Evolutionary conservation across 2,797 vertebrate species (phyloP).

Genomic region (Lacerta viridis): DNA sequence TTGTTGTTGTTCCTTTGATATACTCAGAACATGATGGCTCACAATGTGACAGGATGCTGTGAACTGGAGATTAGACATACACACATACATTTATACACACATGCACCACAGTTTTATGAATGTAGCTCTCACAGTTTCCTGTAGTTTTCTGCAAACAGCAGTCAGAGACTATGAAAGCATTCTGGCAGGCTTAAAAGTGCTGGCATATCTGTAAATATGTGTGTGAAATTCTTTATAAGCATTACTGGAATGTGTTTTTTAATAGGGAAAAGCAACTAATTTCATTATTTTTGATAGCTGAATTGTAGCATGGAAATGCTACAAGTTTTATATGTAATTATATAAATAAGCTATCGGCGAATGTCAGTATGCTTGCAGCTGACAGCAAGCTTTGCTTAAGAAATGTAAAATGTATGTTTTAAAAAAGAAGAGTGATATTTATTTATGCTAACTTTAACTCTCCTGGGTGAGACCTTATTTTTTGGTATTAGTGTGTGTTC

Average conservation of each 20-base stretch:
- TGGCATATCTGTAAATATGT: conserved; percentile 3
- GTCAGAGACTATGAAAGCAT: background rate
- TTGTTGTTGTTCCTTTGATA: background rate
- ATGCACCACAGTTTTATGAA: background rate
- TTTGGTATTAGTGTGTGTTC: background rate
- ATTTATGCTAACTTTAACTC: background rate
- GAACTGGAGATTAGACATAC: too few relatives aligned
- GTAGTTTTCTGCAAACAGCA: conserved; percentile 1
- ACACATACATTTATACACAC: background rate
- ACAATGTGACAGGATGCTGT: background rate
- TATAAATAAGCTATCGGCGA: conserved; percentile 28
- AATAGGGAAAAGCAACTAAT: background rate
- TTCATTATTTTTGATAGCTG: conserved; percentile 8
- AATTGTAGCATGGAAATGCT: conserved; percentile 8
- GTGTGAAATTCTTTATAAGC: conserved; percentile 3
- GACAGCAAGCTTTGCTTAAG: background rate
- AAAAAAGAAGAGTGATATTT: conserved; percentile 3
- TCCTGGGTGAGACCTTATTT: background rate
- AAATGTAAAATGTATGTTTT: conserved; percentile 1
- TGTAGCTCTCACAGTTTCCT: background rate
- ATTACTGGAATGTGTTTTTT: background rate
- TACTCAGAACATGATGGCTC: background rate
- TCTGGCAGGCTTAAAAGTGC: background rate
- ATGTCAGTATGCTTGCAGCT: conserved; percentile 6
- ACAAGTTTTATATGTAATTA: conserved; percentile 11